phyloP scores from a whole-genome alignment of 1,140 invertebrate genomes.

The Aradophagus sp. region DNA sequence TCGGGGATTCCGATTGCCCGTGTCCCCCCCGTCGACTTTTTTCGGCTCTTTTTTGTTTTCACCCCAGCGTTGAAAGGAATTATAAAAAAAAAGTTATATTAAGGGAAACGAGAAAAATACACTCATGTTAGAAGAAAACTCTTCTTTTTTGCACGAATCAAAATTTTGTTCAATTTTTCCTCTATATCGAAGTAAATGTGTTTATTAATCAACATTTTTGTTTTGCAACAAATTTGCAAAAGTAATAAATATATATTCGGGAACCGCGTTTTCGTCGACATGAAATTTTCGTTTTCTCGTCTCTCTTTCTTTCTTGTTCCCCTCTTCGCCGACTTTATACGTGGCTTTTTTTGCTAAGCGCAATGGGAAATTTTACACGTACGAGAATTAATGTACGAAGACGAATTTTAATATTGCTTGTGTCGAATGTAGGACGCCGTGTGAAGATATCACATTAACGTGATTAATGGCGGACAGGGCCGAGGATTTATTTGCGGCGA shows the following conservation, averaged over 20 bases:
- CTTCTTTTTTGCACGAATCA: too few relatives aligned
- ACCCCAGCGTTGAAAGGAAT: too few relatives aligned
- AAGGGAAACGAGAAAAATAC: too few relatives aligned
- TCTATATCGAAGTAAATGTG: too few relatives aligned
- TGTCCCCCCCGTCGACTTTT: not conserved
- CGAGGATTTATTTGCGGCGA: slow-evolving; percentile 40
- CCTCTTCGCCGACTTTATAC: too few relatives aligned
- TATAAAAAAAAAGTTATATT: too few relatives aligned
- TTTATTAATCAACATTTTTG: too few relatives aligned
- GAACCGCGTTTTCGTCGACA: too few relatives aligned
- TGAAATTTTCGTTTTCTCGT: not conserved
- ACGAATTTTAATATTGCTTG: slow-evolving; percentile 52
- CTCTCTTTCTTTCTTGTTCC: slow-evolving; percentile 1
- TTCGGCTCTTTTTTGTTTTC: not conserved
- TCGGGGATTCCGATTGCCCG: slow-evolving; percentile 64
- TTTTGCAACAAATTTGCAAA: too few relatives aligned
- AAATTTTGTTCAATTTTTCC: too few relatives aligned
- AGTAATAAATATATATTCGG: too few relatives aligned
- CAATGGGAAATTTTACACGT: slow-evolving; percentile 36
- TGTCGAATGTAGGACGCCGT: slow-evolving; percentile 51
- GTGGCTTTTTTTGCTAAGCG: slow-evolving; percentile 16
- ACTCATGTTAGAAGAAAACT: too few relatives aligned
- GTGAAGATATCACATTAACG: slow-evolving; percentile 52
- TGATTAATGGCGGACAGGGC: slow-evolving; percentile 39
- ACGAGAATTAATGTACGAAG: slow-evolving; percentile 42